A percentile compares a stretch with the other conserved stretches of the same genome.
Evolutionary conservation across 2,888 invertebrate species (phyloP).

Genomic region (Cephus spinipes): DNA sequence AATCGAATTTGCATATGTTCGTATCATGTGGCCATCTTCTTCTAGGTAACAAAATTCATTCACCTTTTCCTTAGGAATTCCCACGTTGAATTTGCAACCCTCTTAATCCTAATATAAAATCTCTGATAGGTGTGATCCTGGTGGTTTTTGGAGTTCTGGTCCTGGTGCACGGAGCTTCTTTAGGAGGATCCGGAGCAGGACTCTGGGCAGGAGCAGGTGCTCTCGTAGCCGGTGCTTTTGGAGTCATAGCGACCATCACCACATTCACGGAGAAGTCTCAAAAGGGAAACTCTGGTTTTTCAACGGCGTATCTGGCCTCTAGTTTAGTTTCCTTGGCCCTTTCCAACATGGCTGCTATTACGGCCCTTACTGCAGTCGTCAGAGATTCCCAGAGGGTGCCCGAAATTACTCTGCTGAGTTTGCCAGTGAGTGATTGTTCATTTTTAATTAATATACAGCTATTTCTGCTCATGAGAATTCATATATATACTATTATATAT

Average conservation of each 20-base stretch:
- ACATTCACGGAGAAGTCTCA: conserved; percentile 41
- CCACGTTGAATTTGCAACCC: neutral
- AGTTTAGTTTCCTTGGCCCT: conserved; percentile 66
- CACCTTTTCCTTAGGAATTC: neutral
- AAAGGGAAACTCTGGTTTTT: conserved; percentile 51
- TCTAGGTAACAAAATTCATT: conserved; percentile 42
- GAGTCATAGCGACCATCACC: conserved; percentile 70
- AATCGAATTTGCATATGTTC: conserved; percentile 58
- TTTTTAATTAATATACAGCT: too few relatives aligned
- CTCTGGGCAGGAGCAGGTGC: conserved; percentile 77
- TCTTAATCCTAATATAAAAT: neutral
- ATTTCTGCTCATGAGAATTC: too few relatives aligned
- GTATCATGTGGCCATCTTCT: conserved; percentile 61
- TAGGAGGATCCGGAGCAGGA: conserved; percentile 73
- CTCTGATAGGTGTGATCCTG: conserved; percentile 69
- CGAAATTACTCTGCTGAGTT: conserved; percentile 51
- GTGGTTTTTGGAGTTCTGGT: conserved; percentile 75
- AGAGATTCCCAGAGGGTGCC: conserved; percentile 69
- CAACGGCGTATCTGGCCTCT: conserved; percentile 74
- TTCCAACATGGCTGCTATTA: conserved; percentile 63
- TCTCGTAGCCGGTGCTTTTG: conserved; percentile 73
- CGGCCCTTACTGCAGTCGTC: conserved; percentile 69
- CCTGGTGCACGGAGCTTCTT: conserved; percentile 72
- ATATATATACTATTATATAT: too few relatives aligned
- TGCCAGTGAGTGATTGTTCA: conserved; percentile 43